Percentiles rank a stretch among this genome's conserved stretches.
Conservation (phyloP, 2,113 vertebrate genomes). For the Thryonomys swinderianus region DNA sequence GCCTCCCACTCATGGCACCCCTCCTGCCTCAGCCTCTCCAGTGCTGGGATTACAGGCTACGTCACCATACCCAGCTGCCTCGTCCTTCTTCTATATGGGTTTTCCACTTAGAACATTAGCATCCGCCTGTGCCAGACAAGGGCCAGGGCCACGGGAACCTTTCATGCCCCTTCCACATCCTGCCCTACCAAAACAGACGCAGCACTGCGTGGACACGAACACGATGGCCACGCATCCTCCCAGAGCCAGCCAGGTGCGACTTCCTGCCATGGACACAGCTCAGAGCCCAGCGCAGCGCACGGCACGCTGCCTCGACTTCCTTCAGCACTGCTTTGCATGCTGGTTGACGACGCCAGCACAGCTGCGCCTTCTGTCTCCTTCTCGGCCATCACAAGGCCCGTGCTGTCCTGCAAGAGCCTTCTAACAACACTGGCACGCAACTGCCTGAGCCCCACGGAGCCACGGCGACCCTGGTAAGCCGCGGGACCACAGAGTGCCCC, state of each 20-base stretch:
- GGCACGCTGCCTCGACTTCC: neutral
- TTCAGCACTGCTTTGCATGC: neutral
- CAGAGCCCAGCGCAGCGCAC: neutral
- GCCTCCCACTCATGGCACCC: neutral
- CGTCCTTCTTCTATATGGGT: neutral
- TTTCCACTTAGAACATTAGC: neutral
- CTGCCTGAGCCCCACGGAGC: neutral
- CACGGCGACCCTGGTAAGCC: neutral
- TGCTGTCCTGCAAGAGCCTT: neutral
- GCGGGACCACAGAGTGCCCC: neutral
- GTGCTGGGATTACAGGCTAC: neutral
- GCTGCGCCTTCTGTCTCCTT: neutral
- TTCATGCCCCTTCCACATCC: neutral
- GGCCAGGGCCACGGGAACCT: neutral
- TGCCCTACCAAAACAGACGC: neutral
- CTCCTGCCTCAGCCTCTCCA: neutral
- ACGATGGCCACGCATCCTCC: neutral
- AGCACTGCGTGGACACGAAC: too few species aligned
- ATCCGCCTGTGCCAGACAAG: neutral
- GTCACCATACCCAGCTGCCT: neutral
- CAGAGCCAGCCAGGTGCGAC: neutral
- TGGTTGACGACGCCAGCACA: neutral
- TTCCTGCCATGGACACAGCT: too few species aligned
- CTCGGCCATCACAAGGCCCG: neutral
- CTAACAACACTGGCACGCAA: rapidly evolving